These are phyloP conservation scores for Himalopsyche anomala DNA, from an alignment of 2,888 invertebrate species.

Conservation along the genomic window DNA sequence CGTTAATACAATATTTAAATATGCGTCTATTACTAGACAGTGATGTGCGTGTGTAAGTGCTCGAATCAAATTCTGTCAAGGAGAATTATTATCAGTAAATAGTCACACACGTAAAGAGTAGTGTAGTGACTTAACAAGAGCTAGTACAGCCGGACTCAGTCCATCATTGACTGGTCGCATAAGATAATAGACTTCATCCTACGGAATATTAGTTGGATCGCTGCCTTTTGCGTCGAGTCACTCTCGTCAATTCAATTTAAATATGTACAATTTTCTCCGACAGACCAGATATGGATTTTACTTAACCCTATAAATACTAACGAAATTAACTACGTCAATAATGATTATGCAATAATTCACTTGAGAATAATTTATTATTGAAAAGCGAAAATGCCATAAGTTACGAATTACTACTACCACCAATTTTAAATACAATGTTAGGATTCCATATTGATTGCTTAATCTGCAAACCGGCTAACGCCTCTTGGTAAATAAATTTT, in stretches of 20 bases:
- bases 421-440: no score
- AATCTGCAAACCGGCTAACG: no score
- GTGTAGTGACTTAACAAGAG: background rate
- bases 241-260: conserved; percentile 36
- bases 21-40: no score
- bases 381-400: no score
- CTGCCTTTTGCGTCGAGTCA: conserved; percentile 32
- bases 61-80: background rate
- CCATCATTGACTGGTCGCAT: conserved; percentile 33
- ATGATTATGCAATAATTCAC: no score
- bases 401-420: no score
- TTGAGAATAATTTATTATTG: no score
- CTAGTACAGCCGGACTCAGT: background rate
- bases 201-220: conserved; percentile 35
- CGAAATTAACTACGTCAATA: no score
- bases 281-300: conserved; percentile 19
- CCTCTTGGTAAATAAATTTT: no score
- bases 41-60: background rate
- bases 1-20: no score
- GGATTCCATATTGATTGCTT: no score
- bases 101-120: background rate
- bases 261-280: conserved; percentile 32
- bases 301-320: background rate
- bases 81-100: background rate
- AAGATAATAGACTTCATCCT: conserved; percentile 28